These are phyloP conservation scores for Drosophila seguyi DNA, from an alignment of 1,140 invertebrate genomes.

Conservation along the genomic window DNA sequence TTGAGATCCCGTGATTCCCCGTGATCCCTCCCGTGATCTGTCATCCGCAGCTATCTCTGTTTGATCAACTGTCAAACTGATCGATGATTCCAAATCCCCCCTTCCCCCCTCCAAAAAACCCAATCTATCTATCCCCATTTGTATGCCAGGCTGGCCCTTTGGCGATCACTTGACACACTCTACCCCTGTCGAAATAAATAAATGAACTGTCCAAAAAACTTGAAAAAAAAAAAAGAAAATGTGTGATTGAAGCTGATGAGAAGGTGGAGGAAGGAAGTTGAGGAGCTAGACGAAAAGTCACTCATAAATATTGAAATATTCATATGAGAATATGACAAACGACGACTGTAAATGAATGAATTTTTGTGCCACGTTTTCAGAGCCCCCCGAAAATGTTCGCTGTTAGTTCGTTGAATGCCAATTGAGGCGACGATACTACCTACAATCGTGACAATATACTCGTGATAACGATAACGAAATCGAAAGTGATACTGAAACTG, in stretches of 20 bases:
- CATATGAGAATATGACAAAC: conserved; percentile 24
- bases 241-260: conserved; percentile 11
- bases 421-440: conserved; percentile 34
- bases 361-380: conserved; percentile 54
- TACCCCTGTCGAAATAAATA: conserved; percentile 30
- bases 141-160: conserved; percentile 38
- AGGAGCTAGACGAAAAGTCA: conserved; percentile 43
- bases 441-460: conserved; percentile 11
- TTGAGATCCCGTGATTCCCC: neutral
- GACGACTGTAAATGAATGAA: conserved; percentile 47
- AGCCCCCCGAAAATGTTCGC: conserved; percentile 29
- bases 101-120: neutral
- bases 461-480: conserved; percentile 37
- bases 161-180: conserved; percentile 61
- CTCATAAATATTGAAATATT: conserved; percentile 64
- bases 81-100: conserved; percentile 37
- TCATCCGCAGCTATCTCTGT: conserved; percentile 15
- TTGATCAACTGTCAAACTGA: conserved; percentile 40
- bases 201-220: conserved; percentile 39
- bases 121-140: conserved; percentile 10
- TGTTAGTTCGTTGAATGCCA: conserved; percentile 55
- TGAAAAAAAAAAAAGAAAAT: neutral
- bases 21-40: neutral
- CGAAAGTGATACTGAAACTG: conserved; percentile 9
- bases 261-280: conserved; percentile 9